Evolutionary conservation across 2,797 vertebrate genomes (phyloP).

Genomic region (Botia kubotai): DNA sequence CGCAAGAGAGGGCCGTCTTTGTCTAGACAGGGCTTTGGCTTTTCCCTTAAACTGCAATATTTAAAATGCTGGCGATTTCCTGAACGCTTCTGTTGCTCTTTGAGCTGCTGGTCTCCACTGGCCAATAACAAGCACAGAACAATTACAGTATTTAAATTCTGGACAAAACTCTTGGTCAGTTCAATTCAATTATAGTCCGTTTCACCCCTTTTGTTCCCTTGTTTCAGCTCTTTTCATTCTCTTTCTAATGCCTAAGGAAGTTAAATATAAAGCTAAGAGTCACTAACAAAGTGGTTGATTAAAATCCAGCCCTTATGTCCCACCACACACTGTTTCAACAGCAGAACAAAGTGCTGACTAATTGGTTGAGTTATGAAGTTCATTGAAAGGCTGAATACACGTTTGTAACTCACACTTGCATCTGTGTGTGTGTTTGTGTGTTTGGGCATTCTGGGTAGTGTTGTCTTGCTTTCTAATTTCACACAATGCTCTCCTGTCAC

Average conservation of each 20-base stretch:
- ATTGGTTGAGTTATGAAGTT: constrained; percentile 37
- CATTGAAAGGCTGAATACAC: constrained; percentile 61
- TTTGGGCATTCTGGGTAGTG: neutral
- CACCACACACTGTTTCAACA: constrained; percentile 22
- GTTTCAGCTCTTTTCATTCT: constrained; percentile 12
- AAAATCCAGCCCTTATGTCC: constrained; percentile 8
- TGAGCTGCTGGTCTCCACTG: neutral
- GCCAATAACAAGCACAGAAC: neutral
- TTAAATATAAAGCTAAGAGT: constrained; percentile 18
- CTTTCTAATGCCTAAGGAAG: neutral
- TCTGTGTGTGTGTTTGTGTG: neutral
- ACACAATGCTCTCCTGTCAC: neutral
- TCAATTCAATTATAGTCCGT: constrained; percentile 13
- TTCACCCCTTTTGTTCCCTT: constrained; percentile 3
- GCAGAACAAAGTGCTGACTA: constrained; percentile 42
- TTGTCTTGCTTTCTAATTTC: constrained; percentile 21
- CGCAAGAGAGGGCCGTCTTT: neutral
- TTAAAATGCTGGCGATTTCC: neutral
- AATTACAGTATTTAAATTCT: constrained; percentile 1
- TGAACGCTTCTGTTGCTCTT: neutral
- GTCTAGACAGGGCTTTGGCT: constrained; percentile 9
- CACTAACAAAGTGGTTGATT: constrained; percentile 30
- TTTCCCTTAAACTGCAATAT: neutral
- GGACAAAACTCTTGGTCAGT: neutral
- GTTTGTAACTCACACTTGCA: constrained; percentile 51